These are phyloP conservation scores for Lycia hirtaria DNA, from an alignment of 2,888 invertebrate species.

Conservation along the genomic window DNA sequence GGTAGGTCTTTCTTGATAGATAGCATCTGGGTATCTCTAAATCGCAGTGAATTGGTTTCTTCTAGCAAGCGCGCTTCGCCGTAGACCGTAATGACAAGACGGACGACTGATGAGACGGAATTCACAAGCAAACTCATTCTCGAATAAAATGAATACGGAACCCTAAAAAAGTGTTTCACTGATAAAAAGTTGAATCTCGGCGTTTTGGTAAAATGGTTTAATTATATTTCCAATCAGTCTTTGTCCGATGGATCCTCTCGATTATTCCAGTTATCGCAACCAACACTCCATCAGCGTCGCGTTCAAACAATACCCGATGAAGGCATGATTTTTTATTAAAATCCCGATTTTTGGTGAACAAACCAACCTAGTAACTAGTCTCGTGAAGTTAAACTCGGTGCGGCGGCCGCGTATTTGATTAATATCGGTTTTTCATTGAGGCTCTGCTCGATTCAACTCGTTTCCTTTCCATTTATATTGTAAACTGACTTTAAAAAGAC, in stretches of 20 bases:
- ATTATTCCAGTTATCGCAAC: slow-evolving; percentile 12
- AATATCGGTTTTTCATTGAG: slow-evolving; percentile 34
- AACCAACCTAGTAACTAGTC: slow-evolving; percentile 20
- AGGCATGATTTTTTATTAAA: slow-evolving; percentile 12
- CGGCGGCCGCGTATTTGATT: slow-evolving; percentile 29
- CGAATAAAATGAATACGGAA: no score
- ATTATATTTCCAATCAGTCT: not conserved
- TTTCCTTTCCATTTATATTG: slow-evolving; percentile 11
- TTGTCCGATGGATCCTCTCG: slow-evolving; percentile 1
- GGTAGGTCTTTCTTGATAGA: no score
- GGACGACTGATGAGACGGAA: no score
- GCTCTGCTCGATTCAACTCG: slow-evolving; percentile 24
- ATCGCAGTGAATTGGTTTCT: no score
- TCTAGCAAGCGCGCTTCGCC: no score
- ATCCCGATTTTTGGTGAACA: slow-evolving; percentile 26
- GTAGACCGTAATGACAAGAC: no score
- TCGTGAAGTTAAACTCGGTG: slow-evolving; percentile 20
- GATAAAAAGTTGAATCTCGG: not conserved
- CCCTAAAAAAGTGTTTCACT: no score
- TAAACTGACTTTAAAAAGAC: no score
- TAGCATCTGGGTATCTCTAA: no score
- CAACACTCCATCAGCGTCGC: slow-evolving; percentile 7
- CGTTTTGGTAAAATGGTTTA: not conserved
- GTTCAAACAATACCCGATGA: slow-evolving; percentile 24
- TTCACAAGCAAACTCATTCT: no score